Conservation (phyloP, 2,888 invertebrate genomes). For the Rotaria socialis region DNA sequence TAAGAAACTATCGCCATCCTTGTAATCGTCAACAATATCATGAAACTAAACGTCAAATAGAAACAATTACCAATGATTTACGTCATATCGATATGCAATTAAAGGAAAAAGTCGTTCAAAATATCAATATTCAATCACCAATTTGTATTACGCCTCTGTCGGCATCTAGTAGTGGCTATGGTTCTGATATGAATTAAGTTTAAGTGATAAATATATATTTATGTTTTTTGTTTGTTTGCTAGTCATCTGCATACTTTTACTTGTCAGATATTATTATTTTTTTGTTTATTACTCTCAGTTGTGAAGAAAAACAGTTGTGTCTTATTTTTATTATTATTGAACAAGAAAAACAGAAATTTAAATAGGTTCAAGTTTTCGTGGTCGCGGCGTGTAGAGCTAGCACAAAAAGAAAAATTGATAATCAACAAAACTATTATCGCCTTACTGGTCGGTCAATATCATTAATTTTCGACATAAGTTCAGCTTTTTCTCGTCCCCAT, state of each 20-base stretch:
- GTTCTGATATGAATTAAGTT: background rate
- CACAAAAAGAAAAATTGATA: background rate
- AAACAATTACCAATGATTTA: background rate
- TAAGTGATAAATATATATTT: background rate
- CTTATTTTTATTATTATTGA: background rate
- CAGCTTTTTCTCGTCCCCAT: conserved; percentile 23
- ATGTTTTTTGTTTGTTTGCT: too few species aligned
- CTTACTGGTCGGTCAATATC: conserved; percentile 22
- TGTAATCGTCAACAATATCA: conserved; percentile 10
- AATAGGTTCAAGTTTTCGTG: background rate
- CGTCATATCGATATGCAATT: background rate
- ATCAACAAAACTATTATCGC: too few species aligned
- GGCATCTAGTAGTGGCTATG: background rate
- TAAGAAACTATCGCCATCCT: background rate
- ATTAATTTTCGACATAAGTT: background rate
- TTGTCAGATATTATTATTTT: background rate
- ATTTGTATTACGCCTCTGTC: background rate
- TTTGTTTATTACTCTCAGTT: background rate
- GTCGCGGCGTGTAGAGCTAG: background rate
- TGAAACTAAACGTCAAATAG: background rate
- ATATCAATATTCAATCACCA: background rate
- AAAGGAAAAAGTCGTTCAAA: background rate
- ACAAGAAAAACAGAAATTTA: background rate
- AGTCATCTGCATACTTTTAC: background rate
- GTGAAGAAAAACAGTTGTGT: background rate